Evolutionary conservation across 37 sponge, comb jelly and placozoan species (phyloP), one percentile per base, ranked within the genome.

Genomic region (Haliclona indistincta): DNA sequence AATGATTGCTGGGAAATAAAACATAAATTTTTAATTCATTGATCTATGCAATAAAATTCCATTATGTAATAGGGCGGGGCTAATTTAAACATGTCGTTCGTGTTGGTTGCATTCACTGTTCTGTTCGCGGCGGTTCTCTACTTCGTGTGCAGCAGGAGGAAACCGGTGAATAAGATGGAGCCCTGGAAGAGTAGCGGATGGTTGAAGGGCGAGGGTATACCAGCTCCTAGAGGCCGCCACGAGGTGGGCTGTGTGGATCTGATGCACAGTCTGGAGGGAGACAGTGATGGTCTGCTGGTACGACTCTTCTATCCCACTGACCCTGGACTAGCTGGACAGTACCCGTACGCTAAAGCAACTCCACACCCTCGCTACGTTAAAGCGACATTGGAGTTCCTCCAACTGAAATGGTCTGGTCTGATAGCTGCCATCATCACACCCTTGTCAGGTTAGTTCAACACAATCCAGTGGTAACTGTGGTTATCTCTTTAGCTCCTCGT

Each of bases 241-340:
- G 32, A 19, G 15, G 88, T 87, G 23, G 88, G 88, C 11, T 87
- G 82, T 37, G 81, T 77, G 43, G 82, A 87, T 64, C 71, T 77
- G 43, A 87, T 87, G 88, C 88, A 81, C 61, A n/a, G n/a, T n/a
- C n/a, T n/a, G n/a, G n/a, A n/a, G n/a, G n/a, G n/a, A n/a, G n/a
- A n/a, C n/a, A n/a, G n/a, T n/a, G 22, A 68, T 11, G 60, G 68
- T 32, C 52, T 84, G 33, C 73, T 91, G 56, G 70, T 86, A 15
- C 53, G 80, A 17, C 76, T 86, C 67, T 86, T 63, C 77, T 91
- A 91, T 58, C 88, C 88, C 22, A 74, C 82, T 22, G 43, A 35
- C 3, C 44, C 54, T 4, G n/a, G 22, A 17, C 44, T 54, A 19
- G 78, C 38, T 35, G 43, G 37, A 36, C 32, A 23, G 10, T 58